phyloP scores from a whole-genome alignment of 2,113 vertebrate genomes.

The Taxidea taxus region DNA sequence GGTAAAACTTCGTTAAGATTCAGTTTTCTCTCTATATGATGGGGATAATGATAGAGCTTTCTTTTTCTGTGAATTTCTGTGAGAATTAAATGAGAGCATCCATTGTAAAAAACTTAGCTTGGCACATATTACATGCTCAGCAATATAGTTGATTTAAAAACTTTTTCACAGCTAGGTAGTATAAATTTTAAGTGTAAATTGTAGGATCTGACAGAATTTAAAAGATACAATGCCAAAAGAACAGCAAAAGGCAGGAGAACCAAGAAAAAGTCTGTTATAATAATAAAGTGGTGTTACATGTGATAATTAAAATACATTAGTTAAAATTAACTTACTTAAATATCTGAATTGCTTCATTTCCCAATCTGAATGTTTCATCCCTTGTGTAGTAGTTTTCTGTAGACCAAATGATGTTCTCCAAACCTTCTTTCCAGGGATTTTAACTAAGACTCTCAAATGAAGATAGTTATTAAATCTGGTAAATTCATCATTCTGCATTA shows the following conservation, averaged over 20 bases:
- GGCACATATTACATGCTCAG: neutral
- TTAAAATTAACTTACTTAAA: neutral
- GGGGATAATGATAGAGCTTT: neutral
- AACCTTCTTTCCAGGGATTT: neutral
- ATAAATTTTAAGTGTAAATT: slow-evolving; percentile 37
- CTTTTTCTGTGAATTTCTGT: neutral
- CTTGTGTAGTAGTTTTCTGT: neutral
- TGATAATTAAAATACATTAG: neutral
- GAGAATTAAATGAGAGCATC: neutral
- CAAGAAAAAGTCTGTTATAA: neutral
- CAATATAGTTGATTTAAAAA: neutral
- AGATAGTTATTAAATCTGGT: neutral
- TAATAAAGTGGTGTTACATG: neutral
- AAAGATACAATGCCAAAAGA: neutral
- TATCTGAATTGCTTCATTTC: neutral
- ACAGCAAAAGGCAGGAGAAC: neutral
- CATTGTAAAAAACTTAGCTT: neutral
- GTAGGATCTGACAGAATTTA: neutral
- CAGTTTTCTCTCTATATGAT: neutral
- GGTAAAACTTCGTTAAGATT: neutral
- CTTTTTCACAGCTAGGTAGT: neutral
- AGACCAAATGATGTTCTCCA: neutral
- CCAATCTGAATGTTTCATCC: neutral
- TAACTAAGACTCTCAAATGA: neutral
- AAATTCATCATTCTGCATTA: neutral